Conservation (phyloP, 2,888 invertebrate species). For the Xestia rhomboidea region DNA sequence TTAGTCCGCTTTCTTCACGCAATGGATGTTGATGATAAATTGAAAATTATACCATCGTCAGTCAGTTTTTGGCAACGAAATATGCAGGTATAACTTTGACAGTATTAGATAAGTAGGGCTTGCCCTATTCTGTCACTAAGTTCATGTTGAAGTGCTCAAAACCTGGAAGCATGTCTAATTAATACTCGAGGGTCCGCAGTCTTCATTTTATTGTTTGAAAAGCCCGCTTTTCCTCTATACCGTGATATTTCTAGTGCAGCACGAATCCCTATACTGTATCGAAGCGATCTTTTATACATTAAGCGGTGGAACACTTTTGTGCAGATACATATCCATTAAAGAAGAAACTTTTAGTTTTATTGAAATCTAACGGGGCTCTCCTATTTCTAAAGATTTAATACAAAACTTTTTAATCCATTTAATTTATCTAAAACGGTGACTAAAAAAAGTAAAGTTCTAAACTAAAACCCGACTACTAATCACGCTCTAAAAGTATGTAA, state of each 20-base stretch:
- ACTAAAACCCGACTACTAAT: too few species aligned
- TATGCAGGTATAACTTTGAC: not conserved
- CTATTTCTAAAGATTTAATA: not conserved
- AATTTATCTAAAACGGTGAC: too few species aligned
- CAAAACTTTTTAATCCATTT: not conserved
- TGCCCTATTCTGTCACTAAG: not conserved
- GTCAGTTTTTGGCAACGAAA: not conserved
- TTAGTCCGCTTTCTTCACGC: too few species aligned
- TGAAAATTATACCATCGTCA: too few species aligned
- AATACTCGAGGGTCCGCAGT: conserved; percentile 3
- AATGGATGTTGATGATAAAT: too few species aligned
- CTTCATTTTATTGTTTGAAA: conserved; percentile 36
- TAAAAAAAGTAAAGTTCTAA: too few species aligned
- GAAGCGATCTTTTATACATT: conserved; percentile 11
- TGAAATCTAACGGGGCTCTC: not conserved
- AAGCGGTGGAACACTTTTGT: not conserved
- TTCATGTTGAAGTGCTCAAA: not conserved
- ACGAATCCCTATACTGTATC: not conserved
- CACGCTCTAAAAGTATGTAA: too few species aligned
- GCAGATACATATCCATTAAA: not conserved
- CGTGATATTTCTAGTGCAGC: conserved; percentile 9
- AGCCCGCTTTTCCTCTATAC: conserved; percentile 8
- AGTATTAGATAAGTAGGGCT: not conserved
- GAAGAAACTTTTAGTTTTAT: not conserved
- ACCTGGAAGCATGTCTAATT: conserved; percentile 8